Conservation (phyloP, 2,888 invertebrate species). For the Cephus nigrinus region DNA sequence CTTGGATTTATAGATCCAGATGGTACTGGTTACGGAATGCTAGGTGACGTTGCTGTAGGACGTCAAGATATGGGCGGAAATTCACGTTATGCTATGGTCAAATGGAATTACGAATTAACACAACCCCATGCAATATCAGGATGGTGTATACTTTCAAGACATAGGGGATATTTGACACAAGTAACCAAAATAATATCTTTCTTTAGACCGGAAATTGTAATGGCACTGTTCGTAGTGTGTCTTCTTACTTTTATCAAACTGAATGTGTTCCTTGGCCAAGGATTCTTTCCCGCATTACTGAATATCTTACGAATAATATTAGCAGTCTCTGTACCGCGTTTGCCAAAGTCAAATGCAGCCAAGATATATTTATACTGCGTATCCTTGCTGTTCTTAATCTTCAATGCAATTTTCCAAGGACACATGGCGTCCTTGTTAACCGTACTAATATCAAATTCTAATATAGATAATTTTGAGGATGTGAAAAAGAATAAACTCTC, state of each 20-base stretch:
- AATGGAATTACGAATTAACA: constrained; percentile 34
- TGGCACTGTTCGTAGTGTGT: background rate
- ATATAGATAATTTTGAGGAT: constrained; percentile 27
- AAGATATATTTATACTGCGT: constrained; percentile 28
- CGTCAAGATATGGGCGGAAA: constrained; percentile 38
- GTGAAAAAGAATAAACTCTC: constrained; percentile 13
- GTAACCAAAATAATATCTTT: constrained; percentile 27
- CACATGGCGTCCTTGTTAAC: constrained; percentile 33
- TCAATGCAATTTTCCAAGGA: constrained; percentile 34
- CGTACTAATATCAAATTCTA: constrained; percentile 21
- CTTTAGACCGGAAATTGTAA: constrained; percentile 12
- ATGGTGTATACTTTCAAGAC: constrained; percentile 34
- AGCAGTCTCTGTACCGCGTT: constrained; percentile 20
- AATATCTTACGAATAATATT: constrained; percentile 32
- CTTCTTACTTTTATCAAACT: constrained; percentile 19
- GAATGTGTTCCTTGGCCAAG: background rate
- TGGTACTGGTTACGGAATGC: constrained; percentile 20
- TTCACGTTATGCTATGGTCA: constrained; percentile 16
- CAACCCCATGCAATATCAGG: constrained; percentile 38
- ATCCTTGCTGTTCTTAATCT: constrained; percentile 25
- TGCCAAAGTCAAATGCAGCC: constrained; percentile 14
- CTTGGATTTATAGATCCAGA: constrained; percentile 1
- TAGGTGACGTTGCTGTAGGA: constrained; percentile 29
- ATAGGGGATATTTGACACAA: constrained; percentile 20
- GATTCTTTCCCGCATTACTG: constrained; percentile 19